Percentiles rank a stretch among this genome's conserved stretches.
These are phyloP conservation scores for Galbula dea DNA, from an alignment of 2,113 vertebrate genomes.

Conservation along the genomic window DNA sequence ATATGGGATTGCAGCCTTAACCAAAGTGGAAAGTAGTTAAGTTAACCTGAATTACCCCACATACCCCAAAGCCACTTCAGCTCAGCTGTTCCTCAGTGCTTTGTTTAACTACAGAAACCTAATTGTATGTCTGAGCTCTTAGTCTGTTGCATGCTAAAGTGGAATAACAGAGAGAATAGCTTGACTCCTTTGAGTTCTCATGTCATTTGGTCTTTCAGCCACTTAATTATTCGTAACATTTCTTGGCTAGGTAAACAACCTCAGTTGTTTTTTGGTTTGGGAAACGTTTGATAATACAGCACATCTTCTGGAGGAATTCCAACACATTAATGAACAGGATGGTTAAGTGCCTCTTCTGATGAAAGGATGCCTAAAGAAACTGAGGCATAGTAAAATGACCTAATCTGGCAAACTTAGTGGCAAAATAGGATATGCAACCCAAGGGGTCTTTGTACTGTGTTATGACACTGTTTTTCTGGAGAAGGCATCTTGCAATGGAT, in stretches of 20 bases:
- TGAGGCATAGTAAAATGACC: background rate
- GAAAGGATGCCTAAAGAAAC: background rate
- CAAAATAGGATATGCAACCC: background rate
- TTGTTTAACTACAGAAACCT: background rate
- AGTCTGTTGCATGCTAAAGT: background rate
- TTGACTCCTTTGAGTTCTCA: background rate
- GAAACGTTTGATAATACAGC: background rate
- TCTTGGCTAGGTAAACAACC: background rate
- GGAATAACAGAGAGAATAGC: background rate
- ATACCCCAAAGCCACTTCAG: background rate
- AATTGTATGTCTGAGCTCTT: background rate
- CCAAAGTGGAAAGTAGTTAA: background rate
- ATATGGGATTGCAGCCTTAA: rapidly evolving
- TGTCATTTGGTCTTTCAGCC: background rate
- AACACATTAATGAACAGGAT: background rate
- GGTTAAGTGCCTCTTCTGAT: background rate
- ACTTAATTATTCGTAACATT: background rate
- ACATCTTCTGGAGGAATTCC: background rate
- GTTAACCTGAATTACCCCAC: background rate
- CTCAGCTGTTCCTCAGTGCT: background rate
- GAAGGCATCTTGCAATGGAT: background rate
- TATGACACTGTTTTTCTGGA: background rate
- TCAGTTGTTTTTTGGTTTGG: background rate
- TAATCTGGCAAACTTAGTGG: background rate
- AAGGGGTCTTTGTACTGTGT: background rate